phyloP scores from a whole-genome alignment of 1,140 invertebrate species.

The Anastrepha ludens region DNA sequence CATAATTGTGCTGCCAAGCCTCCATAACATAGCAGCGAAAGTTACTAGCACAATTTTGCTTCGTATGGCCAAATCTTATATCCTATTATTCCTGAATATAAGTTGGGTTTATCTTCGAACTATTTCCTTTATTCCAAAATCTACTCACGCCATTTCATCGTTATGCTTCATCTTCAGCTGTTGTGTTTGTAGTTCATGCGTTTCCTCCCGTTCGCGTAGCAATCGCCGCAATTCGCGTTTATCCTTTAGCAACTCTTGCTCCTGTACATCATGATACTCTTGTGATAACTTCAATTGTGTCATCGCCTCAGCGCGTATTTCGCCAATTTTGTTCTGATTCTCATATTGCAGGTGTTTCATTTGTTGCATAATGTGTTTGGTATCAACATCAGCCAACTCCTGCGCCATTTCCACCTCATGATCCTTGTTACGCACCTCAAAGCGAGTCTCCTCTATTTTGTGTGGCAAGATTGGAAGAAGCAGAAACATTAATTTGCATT shows the following conservation, averaged over 20 bases:
- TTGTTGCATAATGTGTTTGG: constrained; percentile 93
- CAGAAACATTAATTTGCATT: neutral
- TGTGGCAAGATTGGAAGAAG: constrained; percentile 5
- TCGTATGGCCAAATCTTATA: too few relatives aligned
- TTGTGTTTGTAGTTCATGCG: constrained; percentile 69
- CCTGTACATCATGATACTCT: constrained; percentile 84
- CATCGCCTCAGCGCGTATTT: constrained; percentile 80
- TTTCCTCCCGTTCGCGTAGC: constrained; percentile 82
- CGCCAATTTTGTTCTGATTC: constrained; percentile 83
- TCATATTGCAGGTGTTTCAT: constrained; percentile 94
- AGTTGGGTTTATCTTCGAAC: neutral
- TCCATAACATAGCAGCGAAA: too few relatives aligned
- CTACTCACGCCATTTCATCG: constrained; percentile 78
- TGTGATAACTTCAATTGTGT: constrained; percentile 84
- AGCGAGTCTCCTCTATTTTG: constrained; percentile 64
- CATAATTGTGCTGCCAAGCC: too few relatives aligned
- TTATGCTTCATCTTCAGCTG: constrained; percentile 72
- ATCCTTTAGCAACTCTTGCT: constrained; percentile 85
- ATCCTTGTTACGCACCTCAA: constrained; percentile 83
- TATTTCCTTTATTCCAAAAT: neutral
- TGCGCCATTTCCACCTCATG: constrained; percentile 90
- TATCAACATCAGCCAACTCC: constrained; percentile 89
- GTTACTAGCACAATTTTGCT: too few relatives aligned
- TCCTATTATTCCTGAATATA: too few relatives aligned
- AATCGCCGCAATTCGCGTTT: constrained; percentile 84